These are phyloP conservation scores for Ardeotis arabs DNA, from an alignment of 2,113 vertebrate genomes.

Conservation along the genomic window DNA sequence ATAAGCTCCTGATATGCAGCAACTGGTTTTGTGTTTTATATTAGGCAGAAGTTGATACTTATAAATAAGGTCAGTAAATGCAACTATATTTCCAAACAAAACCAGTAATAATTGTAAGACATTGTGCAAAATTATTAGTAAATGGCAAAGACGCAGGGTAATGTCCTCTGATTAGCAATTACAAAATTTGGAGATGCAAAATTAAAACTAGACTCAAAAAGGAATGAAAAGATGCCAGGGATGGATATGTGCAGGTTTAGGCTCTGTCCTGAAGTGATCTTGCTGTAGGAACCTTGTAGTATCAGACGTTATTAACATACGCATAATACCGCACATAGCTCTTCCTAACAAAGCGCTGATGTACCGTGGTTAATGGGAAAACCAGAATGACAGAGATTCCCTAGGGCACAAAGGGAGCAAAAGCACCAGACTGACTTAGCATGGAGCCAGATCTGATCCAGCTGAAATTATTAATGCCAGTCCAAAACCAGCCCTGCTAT, in stretches of 20 bases:
- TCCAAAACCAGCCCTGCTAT: neutral
- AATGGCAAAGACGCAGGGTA: too few species aligned
- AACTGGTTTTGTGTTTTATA: neutral
- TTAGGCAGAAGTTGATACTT: neutral
- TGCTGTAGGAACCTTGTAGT: too few species aligned
- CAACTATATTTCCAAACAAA: too few species aligned
- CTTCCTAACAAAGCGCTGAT: fast-evolving
- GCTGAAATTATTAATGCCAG: neutral
- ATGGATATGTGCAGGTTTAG: too few species aligned
- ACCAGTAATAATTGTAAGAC: too few species aligned
- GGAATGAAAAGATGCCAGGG: too few species aligned
- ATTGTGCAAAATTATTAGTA: too few species aligned
- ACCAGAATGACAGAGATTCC: neutral
- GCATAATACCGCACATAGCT: neutral
- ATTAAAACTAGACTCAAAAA: too few species aligned
- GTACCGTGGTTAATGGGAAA: neutral
- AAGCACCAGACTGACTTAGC: neutral
- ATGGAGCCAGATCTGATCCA: neutral
- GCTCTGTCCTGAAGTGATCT: too few species aligned
- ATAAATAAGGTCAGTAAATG: neutral
- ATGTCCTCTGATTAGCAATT: too few species aligned
- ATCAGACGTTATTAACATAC: too few species aligned
- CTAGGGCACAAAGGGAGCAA: neutral
- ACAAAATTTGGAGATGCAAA: too few species aligned
- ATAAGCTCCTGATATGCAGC: neutral